phyloP scores from a whole-genome alignment of 1,140 invertebrate species.

The Drosophila sproati region DNA sequence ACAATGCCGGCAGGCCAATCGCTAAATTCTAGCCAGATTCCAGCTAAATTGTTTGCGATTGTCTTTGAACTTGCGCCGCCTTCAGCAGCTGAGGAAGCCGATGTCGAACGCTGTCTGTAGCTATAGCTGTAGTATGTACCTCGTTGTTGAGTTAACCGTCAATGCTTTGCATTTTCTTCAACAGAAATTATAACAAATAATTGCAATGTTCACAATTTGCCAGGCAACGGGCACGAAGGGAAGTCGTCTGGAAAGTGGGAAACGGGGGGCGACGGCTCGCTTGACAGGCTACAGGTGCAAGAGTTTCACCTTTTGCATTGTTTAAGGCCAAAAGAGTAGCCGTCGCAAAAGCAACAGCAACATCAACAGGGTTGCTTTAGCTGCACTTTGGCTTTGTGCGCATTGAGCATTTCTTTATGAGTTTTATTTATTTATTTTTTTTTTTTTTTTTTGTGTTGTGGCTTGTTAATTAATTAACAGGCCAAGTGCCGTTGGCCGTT shows the following conservation, averaged over 20 bases:
- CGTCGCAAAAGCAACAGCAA: background rate
- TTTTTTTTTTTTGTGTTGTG: background rate
- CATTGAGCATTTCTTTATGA: conserved; percentile 40
- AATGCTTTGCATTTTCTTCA: conserved; percentile 75
- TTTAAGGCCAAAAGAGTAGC: conserved; percentile 22
- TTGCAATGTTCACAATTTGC: conserved; percentile 58
- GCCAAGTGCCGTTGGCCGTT: conserved; percentile 51
- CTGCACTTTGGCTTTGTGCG: conserved; percentile 44
- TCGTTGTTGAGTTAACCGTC: conserved; percentile 40
- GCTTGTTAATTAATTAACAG: conserved; percentile 72
- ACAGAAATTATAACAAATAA: conserved; percentile 78
- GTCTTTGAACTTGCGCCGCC: conserved; percentile 77
- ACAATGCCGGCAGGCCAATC: conserved; percentile 73
- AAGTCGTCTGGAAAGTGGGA: background rate
- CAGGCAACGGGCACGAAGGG: background rate
- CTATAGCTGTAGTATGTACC: conserved; percentile 6
- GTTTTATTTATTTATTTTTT: conserved; percentile 1
- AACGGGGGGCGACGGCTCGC: background rate
- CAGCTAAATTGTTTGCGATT: conserved; percentile 76
- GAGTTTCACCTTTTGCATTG: conserved; percentile 42
- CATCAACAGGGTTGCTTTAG: background rate
- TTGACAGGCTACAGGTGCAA: conserved; percentile 41
- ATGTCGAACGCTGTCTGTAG: conserved; percentile 3
- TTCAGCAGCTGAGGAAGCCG: conserved; percentile 13
- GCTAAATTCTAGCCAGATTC: conserved; percentile 81